These are phyloP conservation scores for Conus ventricosus DNA, from an alignment of 1,140 invertebrate genomes.

Conservation along the genomic window DNA sequence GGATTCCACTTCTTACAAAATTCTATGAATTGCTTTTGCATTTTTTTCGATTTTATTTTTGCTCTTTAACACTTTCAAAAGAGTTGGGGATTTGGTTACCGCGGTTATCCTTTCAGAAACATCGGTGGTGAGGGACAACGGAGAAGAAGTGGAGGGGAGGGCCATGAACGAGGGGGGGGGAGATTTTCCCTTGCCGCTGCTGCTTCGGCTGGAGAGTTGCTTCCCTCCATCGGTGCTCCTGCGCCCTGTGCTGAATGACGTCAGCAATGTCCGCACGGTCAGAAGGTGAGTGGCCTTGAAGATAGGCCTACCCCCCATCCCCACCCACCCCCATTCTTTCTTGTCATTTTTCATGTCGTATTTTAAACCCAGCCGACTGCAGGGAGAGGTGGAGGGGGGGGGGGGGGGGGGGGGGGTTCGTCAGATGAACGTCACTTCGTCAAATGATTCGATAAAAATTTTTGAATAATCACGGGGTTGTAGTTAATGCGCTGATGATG, in stretches of 20 bases:
- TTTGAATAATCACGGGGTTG: too few species aligned
- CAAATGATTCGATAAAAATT: too few species aligned
- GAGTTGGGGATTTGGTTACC: too few species aligned
- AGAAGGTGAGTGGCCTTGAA: constrained; percentile 10
- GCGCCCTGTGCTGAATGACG: constrained; percentile 16
- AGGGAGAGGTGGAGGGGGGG: neutral
- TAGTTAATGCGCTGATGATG: too few species aligned
- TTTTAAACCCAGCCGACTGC: too few species aligned
- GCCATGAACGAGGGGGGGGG: constrained; percentile 17
- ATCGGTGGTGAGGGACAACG: constrained; percentile 17
- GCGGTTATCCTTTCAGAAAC: neutral
- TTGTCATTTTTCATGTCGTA: too few species aligned
- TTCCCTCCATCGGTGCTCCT: constrained; percentile 27
- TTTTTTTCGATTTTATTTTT: too few species aligned
- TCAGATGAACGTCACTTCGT: too few species aligned
- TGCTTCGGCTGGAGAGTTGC: constrained; percentile 23
- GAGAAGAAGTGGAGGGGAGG: constrained; percentile 33
- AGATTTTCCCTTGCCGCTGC: constrained; percentile 11
- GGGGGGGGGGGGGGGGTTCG: neutral
- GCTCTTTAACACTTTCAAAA: too few species aligned
- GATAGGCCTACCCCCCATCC: neutral
- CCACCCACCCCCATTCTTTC: neutral
- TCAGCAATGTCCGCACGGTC: constrained; percentile 29
- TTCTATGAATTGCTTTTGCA: too few species aligned
- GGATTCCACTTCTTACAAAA: too few species aligned